Percentiles rank a stretch among this genome's conserved stretches.
Evolutionary conservation across 2,888 invertebrate species (phyloP).

Genomic region (Protodeltote pygarga): DNA sequence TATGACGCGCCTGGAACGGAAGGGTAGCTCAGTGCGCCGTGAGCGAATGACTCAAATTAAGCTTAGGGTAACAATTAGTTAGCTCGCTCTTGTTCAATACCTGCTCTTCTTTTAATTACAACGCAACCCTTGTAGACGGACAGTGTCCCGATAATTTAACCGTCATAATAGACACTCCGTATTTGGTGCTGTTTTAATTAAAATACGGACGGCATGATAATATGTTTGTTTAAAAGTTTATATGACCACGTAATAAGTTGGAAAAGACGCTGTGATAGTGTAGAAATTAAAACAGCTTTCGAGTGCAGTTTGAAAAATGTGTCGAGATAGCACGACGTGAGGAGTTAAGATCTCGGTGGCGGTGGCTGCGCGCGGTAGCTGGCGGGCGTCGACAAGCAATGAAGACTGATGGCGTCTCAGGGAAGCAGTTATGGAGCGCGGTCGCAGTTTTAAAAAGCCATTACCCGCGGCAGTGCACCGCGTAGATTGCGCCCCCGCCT

Average conservation of each 20-base stretch:
- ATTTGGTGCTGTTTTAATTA: conserved; percentile 22
- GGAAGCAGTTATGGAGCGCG: conserved; percentile 86
- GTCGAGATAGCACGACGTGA: conserved; percentile 71
- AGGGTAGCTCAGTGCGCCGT: conserved; percentile 63
- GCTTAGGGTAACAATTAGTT: conserved; percentile 53
- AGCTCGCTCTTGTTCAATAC: conserved; percentile 34
- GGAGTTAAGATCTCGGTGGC: conserved; percentile 77
- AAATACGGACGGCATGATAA: conserved; percentile 3
- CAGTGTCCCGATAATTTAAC: conserved; percentile 29
- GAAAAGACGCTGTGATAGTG: conserved; percentile 38
- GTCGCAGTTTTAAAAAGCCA: conserved; percentile 87
- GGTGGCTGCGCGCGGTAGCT: conserved; percentile 58
- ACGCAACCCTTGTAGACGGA: conserved; percentile 32
- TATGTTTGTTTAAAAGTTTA: conserved; percentile 11
- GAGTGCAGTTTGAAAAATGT: conserved; percentile 69
- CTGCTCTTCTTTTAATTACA: conserved; percentile 48
- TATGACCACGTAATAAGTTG: conserved; percentile 35
- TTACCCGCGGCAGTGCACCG: conserved; percentile 84
- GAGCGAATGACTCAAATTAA: conserved; percentile 60
- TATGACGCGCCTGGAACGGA: conserved; percentile 72
- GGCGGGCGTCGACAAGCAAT: conserved; percentile 86
- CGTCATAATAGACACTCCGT: conserved; percentile 7
- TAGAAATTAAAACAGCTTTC: conserved; percentile 64
- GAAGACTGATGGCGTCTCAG: conserved; percentile 86
- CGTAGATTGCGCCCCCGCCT: conserved; percentile 74